Evolutionary conservation across 2,113 vertebrate genomes (phyloP).

Genomic region (Halichoerus grypus): DNA sequence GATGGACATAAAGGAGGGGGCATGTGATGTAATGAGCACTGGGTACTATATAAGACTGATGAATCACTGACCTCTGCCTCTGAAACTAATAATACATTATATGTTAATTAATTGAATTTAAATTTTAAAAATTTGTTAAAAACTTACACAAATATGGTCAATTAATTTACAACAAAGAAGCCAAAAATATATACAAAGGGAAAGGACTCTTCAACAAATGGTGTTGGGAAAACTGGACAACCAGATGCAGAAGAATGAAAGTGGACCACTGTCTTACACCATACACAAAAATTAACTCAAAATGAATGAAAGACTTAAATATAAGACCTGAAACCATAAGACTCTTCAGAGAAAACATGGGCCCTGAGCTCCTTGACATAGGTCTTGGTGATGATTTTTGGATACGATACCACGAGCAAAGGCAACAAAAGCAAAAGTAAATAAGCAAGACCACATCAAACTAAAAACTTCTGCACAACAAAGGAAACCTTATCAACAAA

Average conservation of each 20-base stretch:
- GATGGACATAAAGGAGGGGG: too few species aligned
- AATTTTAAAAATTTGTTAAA: too few species aligned
- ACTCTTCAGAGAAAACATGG: background rate
- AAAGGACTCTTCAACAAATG: background rate
- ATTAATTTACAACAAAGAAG: background rate
- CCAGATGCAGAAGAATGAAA: background rate
- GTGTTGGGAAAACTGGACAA: background rate
- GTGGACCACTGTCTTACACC: background rate
- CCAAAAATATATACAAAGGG: background rate
- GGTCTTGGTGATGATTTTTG: background rate
- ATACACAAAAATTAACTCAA: background rate
- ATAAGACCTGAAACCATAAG: background rate
- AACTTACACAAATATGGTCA: background rate
- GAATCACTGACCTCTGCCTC: too few species aligned
- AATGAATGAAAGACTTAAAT: background rate
- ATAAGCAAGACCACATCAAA: background rate
- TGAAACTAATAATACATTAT: background rate
- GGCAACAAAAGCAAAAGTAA: background rate
- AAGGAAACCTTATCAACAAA: background rate
- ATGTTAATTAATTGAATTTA: background rate
- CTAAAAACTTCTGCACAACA: background rate
- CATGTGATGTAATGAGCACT: too few species aligned
- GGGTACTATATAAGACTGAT: too few species aligned
- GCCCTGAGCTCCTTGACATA: background rate
- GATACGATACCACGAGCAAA: background rate